Evolutionary conservation across 2,797 vertebrate species (phyloP), one percentile per base, ranked within the genome.

Genomic region (Glossophaga mutica): DNA sequence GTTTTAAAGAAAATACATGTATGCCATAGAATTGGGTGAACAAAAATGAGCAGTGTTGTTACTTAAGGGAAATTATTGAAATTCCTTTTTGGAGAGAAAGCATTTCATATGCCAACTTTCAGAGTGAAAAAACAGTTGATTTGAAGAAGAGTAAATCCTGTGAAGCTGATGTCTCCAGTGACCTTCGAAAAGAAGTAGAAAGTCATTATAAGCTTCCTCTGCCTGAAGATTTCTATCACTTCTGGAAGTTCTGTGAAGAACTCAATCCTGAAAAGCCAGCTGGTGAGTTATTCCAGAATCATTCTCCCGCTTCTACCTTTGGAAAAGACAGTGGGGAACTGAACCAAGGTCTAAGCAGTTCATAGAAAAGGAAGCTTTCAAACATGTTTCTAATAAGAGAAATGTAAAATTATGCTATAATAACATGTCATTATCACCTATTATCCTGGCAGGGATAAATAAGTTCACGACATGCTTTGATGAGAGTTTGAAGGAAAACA

Each of bases 201-300:
- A 97, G 92, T 9, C 98, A 99, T 62, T 99, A 99, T 96, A 98
- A 95, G 39, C 99, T 99, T 50, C 98, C 98, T 10, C 98, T 99
- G 98, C 99, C 99, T 42, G 99, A 99, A 90, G 99, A 99, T 96
- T 99, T 99, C 96, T 99, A 99, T 94, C 99, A 99, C 78, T 99
- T 99, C 88, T 99, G 99, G 99, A 99, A 99, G 83, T 99, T 99
- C 97, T 99, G 99, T 98, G 98, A 99, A 92, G 98, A 98, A 0
- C 98, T 99, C 79, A 96, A 98, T 95, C 98, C 99, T 21, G 99
- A 99, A 67, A 98, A 98, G 87, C 99, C 99, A 22, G 96, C 98
- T 96, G 99, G 99, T 99, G 98, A 92, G 98, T 94, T 76, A 15
- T 2, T 85, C 22, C 29, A 78, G 42, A 68, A 46, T 73, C 55